Conservation (phyloP, 2,888 invertebrate genomes). For the Amblyteles armatorius region DNA sequence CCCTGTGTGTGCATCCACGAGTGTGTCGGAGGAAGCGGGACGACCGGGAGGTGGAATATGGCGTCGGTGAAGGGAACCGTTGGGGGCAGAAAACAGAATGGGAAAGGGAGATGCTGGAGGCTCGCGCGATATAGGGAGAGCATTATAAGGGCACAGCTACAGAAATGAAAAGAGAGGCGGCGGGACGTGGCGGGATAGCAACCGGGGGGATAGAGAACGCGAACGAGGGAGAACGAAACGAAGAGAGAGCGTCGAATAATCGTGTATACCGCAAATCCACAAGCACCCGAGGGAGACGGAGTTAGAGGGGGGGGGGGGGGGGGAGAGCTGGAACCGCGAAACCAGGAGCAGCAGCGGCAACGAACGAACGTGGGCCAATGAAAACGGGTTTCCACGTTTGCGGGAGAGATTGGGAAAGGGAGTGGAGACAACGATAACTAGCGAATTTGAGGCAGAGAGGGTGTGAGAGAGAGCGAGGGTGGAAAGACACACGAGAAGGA, state of each 20-base stretch:
- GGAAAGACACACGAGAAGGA: slow-evolving; percentile 6
- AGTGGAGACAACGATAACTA: slow-evolving; percentile 49
- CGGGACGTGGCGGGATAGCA: slow-evolving; percentile 67
- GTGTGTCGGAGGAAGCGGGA: slow-evolving; percentile 50
- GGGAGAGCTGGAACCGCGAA: slow-evolving; percentile 6
- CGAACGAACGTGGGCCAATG: slow-evolving; percentile 61
- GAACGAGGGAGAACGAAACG: slow-evolving; percentile 34
- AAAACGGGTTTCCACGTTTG: slow-evolving; percentile 68
- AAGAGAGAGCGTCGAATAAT: slow-evolving; percentile 72
- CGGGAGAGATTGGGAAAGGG: slow-evolving; percentile 51
- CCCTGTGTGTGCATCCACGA: slow-evolving; percentile 14
- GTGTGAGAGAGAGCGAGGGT: slow-evolving; percentile 20
- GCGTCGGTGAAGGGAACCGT: slow-evolving; percentile 45
- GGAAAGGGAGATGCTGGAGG: slow-evolving; percentile 48
- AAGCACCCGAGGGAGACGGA: slow-evolving; percentile 70
- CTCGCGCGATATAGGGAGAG: slow-evolving; percentile 62
- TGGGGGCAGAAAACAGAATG: slow-evolving; percentile 62
- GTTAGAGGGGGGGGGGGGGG: slow-evolving; percentile 57
- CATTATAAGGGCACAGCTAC: slow-evolving; percentile 57
- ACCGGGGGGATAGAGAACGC: slow-evolving; percentile 50
- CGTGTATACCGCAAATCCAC: slow-evolving; percentile 79
- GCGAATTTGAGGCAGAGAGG: slow-evolving; percentile 33
- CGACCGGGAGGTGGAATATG: slow-evolving; percentile 57
- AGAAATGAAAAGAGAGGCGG: slow-evolving; percentile 59
- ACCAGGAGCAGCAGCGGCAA: slow-evolving; percentile 8